Base-by-base conservation (phyloP, 2,888 invertebrate genomes). In the Drosophila monieri region DNA sequence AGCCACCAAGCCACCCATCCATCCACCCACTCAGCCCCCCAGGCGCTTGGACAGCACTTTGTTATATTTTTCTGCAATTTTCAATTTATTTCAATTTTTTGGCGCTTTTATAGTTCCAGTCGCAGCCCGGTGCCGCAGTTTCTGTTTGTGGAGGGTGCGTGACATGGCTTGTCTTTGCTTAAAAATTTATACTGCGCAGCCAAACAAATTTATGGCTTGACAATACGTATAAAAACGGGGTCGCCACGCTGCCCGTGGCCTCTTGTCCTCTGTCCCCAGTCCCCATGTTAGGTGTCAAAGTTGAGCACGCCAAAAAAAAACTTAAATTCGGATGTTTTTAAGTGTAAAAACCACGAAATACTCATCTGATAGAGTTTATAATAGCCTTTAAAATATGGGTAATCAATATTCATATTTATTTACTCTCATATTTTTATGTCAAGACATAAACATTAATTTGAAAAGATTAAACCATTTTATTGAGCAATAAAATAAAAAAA, bases 51-150 rank as follows among this genome's bases (percentile, higher is more conserved):
- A 73, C 57, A 56, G 53, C 67, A 56, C 80, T 65, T 66, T 81
- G 65, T 68, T 67, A 80, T 77, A 80, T 84, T 80, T 61, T 80
- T 76, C 53, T 18, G 51, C 52, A 78, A 73, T 81, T 80, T 87
- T 75, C 85, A 81, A 87, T 81, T 87, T 83, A 83, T 87, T 83
- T 77, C 75, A 79, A 79, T 87, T 78, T 73, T 77, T 80, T 75
- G 74, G 76, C 58, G 74, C 68, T 69, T 58, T 65, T 67, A 73
- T 74, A 86, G 81, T 73, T 80, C 64, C 56, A 59, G 47, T 61
- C 47, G 30, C 39, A 61, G 47, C 60, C 60, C 39, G 56, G 54
- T 35, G 39, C 54, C 49, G 30, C 21, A 41, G 39, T 35, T 51
- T 46, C 37, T 35, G 46, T 67, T 53, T 46, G 48, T 44, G 48